A percentile compares a stretch with the other conserved stretches of the same genome.
Conservation (phyloP, 1,140 invertebrate species). For the Drosophila watanabei region DNA sequence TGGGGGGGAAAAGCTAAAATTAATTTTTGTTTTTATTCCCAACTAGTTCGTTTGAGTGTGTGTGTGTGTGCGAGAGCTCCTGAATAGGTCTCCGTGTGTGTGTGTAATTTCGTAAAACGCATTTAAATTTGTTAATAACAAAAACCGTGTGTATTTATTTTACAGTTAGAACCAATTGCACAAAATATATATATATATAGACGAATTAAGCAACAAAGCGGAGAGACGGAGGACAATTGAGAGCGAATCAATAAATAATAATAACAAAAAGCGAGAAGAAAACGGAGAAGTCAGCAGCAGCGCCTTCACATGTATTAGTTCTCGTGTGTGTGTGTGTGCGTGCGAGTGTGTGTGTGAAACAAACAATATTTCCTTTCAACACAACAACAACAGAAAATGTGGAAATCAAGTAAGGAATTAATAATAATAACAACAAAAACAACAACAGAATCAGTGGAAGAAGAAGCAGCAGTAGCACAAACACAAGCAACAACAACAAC, state of each 20-base stretch:
- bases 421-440: conserved; percentile 28
- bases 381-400: conserved; percentile 51
- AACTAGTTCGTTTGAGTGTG: conserved; percentile 46
- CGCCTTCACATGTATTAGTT: conserved; percentile 28
- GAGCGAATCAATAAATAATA: conserved; percentile 54
- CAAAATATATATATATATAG: conserved; percentile 34
- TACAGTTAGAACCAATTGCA: conserved; percentile 61
- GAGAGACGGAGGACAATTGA: conserved; percentile 23
- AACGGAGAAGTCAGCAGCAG: conserved; percentile 26
- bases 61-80: conserved; percentile 4
- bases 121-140: conserved; percentile 62
- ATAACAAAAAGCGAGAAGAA: conserved; percentile 36
- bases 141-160: conserved; percentile 36
- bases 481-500: conserved; percentile 37
- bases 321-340: conserved; percentile 23
- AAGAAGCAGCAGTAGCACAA: conserved; percentile 6
- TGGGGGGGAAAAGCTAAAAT: conserved; percentile 77
- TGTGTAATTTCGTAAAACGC: conserved; percentile 69
- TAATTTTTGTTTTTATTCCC: conserved; percentile 80
- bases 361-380: conserved; percentile 34
- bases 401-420: conserved; percentile 42
- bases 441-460: conserved; percentile 22
- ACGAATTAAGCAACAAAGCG: conserved; percentile 35
- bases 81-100: conserved; percentile 7
- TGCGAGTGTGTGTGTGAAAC: conserved; percentile 17